phyloP scores from a whole-genome alignment of 2,888 invertebrate species.

The Drepanosiphum platanoidis region DNA sequence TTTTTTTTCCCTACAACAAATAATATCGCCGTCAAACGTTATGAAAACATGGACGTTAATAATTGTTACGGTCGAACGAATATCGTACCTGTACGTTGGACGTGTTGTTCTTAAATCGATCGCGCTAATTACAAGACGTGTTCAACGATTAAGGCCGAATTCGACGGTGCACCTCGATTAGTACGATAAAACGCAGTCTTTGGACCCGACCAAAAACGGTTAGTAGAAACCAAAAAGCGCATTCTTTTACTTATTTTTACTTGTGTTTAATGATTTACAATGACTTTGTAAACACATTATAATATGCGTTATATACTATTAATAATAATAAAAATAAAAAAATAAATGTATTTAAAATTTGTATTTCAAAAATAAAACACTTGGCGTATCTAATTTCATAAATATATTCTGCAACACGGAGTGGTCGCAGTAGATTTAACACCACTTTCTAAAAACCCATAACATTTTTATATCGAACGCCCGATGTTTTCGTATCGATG shows the following conservation, averaged over 20 bases:
- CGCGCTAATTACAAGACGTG: background rate
- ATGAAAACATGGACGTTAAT: background rate
- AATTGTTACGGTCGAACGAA: background rate
- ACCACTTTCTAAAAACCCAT: too few species aligned
- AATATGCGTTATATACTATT: background rate
- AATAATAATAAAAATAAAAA: background rate
- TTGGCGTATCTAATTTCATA: too few species aligned
- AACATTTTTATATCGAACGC: too few species aligned
- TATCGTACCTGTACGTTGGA: background rate
- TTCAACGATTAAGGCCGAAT: background rate
- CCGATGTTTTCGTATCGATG: too few species aligned
- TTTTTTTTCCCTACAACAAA: background rate
- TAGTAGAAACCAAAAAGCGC: background rate
- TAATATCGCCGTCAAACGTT: too few species aligned
- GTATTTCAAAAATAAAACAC: too few species aligned
- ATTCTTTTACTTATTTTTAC: background rate
- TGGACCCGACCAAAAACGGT: background rate
- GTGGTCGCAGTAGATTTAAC: too few species aligned
- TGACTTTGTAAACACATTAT: background rate
- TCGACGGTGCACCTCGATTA: background rate
- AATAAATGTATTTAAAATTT: too few species aligned
- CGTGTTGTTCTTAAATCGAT: background rate
- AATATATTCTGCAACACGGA: too few species aligned
- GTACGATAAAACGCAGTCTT: background rate
- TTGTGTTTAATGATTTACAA: background rate